phyloP scores from a whole-genome alignment of 1,140 invertebrate genomes.

The Zaprionus vittiger region DNA sequence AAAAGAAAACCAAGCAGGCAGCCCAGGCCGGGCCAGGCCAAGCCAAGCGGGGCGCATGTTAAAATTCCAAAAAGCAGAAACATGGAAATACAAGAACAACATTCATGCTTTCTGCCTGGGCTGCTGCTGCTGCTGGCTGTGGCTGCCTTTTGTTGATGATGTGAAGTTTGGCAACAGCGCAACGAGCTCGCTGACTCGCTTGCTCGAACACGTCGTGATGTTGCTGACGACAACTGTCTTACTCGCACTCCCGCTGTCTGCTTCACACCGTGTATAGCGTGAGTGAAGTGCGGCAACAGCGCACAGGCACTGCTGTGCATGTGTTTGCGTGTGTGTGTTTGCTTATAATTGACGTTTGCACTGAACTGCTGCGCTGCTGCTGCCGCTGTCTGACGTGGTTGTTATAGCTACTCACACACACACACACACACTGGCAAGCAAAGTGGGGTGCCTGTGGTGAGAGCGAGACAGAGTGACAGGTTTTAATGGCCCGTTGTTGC shows the following conservation, averaged over 20 bases:
- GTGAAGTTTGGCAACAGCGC: slow-evolving; percentile 46
- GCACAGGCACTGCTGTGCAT: slow-evolving; percentile 23
- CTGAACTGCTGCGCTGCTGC: slow-evolving; percentile 53
- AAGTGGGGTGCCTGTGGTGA: slow-evolving; percentile 60
- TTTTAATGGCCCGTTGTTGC: slow-evolving; percentile 67
- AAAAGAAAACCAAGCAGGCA: slow-evolving; percentile 29
- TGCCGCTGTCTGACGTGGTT: slow-evolving; percentile 73
- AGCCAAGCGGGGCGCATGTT: slow-evolving; percentile 69
- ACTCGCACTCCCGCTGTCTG: slow-evolving; percentile 20
- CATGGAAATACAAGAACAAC: slow-evolving; percentile 79
- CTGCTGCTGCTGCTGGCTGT: slow-evolving; percentile 1
- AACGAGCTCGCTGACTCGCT: slow-evolving; percentile 17
- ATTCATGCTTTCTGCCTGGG: slow-evolving; percentile 48
- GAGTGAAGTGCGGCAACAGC: slow-evolving; percentile 61
- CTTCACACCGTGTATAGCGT: slow-evolving; percentile 35
- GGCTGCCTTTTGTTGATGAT: slow-evolving; percentile 45
- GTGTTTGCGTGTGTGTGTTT: slow-evolving; percentile 47
- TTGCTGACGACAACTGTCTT: slow-evolving; percentile 6
- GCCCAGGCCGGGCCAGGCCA: slow-evolving; percentile 42
- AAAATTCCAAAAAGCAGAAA: slow-evolving; percentile 74
- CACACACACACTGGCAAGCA: slow-evolving; percentile 19
- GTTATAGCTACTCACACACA: slow-evolving; percentile 50
- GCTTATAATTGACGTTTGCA: slow-evolving; percentile 82
- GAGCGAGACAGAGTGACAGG: slow-evolving; percentile 58
- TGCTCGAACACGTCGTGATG: not conserved